Conservation (phyloP, 2,888 invertebrate genomes). For the Acanthopleura granulata region DNA sequence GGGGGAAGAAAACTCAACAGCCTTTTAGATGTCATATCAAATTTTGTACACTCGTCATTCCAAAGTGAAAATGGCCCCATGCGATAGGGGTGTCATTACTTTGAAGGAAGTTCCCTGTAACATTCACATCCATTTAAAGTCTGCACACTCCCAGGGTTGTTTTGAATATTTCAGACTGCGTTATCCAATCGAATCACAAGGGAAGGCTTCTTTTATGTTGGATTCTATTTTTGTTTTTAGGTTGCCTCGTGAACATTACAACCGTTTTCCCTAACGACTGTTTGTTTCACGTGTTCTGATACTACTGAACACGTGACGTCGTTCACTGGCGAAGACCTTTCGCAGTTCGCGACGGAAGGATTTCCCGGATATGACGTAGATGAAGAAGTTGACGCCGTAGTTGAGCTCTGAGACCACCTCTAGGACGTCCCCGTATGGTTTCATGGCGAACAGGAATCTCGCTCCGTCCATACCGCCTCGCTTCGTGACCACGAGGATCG, state of each 20-base stretch:
- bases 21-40: too few relatives aligned
- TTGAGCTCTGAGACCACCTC: constrained; percentile 46
- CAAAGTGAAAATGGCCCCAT: too few relatives aligned
- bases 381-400: constrained; percentile 54
- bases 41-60: too few relatives aligned
- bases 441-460: constrained; percentile 23
- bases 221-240: too few relatives aligned
- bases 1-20: too few relatives aligned
- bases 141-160: too few relatives aligned
- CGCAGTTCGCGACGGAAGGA: constrained; percentile 48
- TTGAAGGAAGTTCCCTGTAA: too few relatives aligned
- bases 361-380: constrained; percentile 51
- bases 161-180: too few relatives aligned
- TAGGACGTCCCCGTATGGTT: constrained; percentile 37
- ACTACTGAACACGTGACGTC: constrained; percentile 22
- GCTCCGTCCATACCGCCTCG: constrained; percentile 24
- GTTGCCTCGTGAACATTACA: background rate
- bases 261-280: background rate
- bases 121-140: too few relatives aligned
- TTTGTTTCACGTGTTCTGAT: constrained; percentile 22
- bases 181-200: too few relatives aligned
- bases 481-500: constrained; percentile 30
- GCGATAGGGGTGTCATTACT: too few relatives aligned
- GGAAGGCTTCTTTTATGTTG: too few relatives aligned
- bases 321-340: constrained; percentile 27